Conservation (phyloP, 2,113 vertebrate species). For the Colius striatus region DNA sequence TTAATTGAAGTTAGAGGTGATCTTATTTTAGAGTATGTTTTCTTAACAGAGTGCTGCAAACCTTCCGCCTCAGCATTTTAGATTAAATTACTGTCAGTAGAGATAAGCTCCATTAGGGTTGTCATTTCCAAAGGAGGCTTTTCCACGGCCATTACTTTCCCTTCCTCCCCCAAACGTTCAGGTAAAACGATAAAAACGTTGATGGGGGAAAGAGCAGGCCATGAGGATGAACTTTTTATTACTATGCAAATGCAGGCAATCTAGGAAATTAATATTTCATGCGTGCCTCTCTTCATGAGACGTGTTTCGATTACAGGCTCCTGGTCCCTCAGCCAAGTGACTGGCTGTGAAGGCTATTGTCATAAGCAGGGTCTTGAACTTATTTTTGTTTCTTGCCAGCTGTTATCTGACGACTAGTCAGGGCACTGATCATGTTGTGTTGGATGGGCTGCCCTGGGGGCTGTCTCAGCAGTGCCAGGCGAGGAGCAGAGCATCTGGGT, state of each 20-base stretch:
- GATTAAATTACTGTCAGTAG: constrained; percentile 86
- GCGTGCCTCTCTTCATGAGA: constrained; percentile 46
- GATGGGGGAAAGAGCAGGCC: constrained; percentile 59
- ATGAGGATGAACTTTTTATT: constrained; percentile 73
- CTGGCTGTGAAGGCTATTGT: constrained; percentile 35
- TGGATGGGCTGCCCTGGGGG: not conserved
- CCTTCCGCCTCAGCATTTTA: constrained; percentile 75
- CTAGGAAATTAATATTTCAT: constrained; percentile 75
- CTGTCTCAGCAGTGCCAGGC: not conserved
- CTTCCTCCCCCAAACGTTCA: constrained; percentile 58
- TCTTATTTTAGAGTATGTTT: constrained; percentile 86
- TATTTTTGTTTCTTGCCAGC: constrained; percentile 37
- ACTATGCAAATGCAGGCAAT: constrained; percentile 73
- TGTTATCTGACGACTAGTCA: constrained; percentile 26
- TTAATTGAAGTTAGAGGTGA: constrained; percentile 82
- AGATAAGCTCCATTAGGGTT: constrained; percentile 83
- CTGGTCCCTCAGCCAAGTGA: constrained; percentile 32
- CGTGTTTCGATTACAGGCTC: constrained; percentile 48
- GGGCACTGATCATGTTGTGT: not conserved
- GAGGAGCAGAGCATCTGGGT: not conserved
- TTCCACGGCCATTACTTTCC: constrained; percentile 48
- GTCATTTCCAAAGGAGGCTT: constrained; percentile 79
- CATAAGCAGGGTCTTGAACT: constrained; percentile 56
- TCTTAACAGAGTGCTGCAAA: constrained; percentile 79
- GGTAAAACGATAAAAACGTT: constrained; percentile 67